A percentile compares a stretch with the other conserved stretches of the same genome.
These are phyloP conservation scores for Drosophila novamexicana DNA, from an alignment of 1,140 invertebrate genomes.

Conservation along the genomic window DNA sequence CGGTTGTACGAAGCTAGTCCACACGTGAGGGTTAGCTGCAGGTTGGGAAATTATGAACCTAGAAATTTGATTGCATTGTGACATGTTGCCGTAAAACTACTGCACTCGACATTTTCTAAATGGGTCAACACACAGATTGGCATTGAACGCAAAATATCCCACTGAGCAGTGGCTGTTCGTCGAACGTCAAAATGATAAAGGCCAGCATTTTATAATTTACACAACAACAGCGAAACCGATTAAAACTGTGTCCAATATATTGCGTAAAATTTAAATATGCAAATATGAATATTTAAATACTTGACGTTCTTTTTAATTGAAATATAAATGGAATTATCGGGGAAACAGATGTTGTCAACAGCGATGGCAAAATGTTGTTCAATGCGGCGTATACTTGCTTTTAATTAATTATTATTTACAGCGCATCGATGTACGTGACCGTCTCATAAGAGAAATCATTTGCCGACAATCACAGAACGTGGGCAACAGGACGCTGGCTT, in stretches of 20 bases:
- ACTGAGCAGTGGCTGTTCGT: conserved; percentile 22
- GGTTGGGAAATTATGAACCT: neutral
- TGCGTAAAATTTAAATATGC: too few species aligned
- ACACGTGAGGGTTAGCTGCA: too few species aligned
- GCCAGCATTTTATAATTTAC: conserved; percentile 33
- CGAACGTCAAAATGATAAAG: conserved; percentile 55
- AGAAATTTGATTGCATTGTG: neutral
- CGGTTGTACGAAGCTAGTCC: too few species aligned
- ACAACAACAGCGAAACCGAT: neutral
- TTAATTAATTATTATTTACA: conserved; percentile 20
- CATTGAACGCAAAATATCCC: conserved; percentile 1
- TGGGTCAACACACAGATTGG: neutral
- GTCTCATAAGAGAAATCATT: neutral
- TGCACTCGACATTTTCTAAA: conserved; percentile 1
- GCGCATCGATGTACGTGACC: neutral
- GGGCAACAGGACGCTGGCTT: conserved; percentile 3
- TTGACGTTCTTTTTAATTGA: too few species aligned
- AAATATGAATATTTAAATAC: too few species aligned
- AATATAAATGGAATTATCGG: conserved; percentile 1
- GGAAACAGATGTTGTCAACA: neutral
- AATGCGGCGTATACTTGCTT: conserved; percentile 21
- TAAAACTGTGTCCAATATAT: too few species aligned
- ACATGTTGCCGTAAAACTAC: conserved; percentile 3
- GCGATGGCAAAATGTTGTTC: neutral
- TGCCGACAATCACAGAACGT: neutral